Base-by-base conservation (phyloP, 37 sponge, comb jelly and placozoan genomes). In the Chondrosia reniformis region DNA sequence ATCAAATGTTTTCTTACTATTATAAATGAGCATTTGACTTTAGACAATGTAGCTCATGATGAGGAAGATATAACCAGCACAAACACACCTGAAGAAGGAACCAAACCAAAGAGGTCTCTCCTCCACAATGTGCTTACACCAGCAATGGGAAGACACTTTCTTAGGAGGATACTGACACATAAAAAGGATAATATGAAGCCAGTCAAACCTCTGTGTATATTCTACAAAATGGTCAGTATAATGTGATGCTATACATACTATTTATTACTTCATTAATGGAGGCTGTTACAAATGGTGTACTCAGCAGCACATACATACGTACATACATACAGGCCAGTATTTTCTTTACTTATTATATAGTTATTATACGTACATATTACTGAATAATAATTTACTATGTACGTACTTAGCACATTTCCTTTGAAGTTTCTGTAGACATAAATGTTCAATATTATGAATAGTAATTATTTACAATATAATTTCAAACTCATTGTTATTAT, bases 1-100 rank as follows among this genome's bases (percentile, higher is more conserved):
- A 63, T 75, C 30, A 8, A 38, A 42, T 84, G 81, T 78, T 84
- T 89, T 75, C 75, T 89, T 44, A 76, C 77, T 34, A 27, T 76
- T 30, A 82, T 85, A 27, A 89, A 89, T 61, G 27, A 24, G 3
- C 58, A 28, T 28, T 28, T 28, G n/a, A 28, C 58, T 28, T 24
- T 56, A 28, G 58, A 56, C 58, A 56, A 28, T 56, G 58, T 24
- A 3, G 58, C 27, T 24, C 6, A 56, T 28, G 27, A 56, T 28
- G 58, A 56, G n/a, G 58, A 3, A 6, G 58, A 56, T 6, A 24
- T 56, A 6, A 6, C 27, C 27, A 24, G 4, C 27, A 3, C n/a
- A 28, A 6, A 28, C 27, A 6, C 3, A 6, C 27, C 27, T 28
- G 58, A 56, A 28, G 58, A 28, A n/a, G n/a, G n/a, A n/a, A n/a